phyloP scores from a whole-genome alignment of 1,140 invertebrate species.

The Dendrolimus kikuchii region DNA sequence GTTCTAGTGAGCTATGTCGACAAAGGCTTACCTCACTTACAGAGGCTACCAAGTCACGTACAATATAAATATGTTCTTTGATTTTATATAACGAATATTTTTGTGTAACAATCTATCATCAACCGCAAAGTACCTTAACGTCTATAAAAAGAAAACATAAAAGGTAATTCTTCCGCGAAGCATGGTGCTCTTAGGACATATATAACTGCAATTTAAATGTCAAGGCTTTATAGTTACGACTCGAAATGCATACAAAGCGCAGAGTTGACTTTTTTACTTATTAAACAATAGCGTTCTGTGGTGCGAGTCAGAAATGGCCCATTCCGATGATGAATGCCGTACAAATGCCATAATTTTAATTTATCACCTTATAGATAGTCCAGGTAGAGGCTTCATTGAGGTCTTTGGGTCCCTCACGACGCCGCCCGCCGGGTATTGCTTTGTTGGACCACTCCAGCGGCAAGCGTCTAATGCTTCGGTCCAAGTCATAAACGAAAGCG shows the following conservation, averaged over 20 bases:
- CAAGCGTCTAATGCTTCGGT: conserved; percentile 13
- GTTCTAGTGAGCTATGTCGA: too few relatives aligned
- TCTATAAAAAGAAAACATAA: too few relatives aligned
- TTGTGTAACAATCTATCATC: too few relatives aligned
- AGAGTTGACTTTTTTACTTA: conserved; percentile 26
- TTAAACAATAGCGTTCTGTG: conserved; percentile 26
- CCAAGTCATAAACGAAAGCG: conserved; percentile 8
- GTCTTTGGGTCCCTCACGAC: conserved; percentile 26
- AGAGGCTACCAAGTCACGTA: too few relatives aligned
- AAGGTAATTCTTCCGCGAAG: too few relatives aligned
- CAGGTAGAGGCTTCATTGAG: conserved; percentile 64
- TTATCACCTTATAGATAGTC: conserved; percentile 64
- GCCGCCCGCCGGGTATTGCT: conserved; percentile 38
- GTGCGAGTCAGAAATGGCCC: conserved; percentile 33
- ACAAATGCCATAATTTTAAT: conserved; percentile 64
- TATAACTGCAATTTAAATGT: conserved; percentile 1
- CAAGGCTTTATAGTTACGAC: neutral
- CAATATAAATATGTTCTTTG: too few relatives aligned
- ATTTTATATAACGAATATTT: too few relatives aligned
- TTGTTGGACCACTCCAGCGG: conserved; percentile 24
- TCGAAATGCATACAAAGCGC: conserved; percentile 23
- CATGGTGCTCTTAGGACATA: too few relatives aligned
- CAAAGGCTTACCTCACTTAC: too few relatives aligned
- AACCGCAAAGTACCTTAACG: too few relatives aligned
- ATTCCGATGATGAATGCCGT: conserved; percentile 60